Conservation (phyloP, 2,888 invertebrate genomes). For the Chalcosyrphus nemorum region DNA sequence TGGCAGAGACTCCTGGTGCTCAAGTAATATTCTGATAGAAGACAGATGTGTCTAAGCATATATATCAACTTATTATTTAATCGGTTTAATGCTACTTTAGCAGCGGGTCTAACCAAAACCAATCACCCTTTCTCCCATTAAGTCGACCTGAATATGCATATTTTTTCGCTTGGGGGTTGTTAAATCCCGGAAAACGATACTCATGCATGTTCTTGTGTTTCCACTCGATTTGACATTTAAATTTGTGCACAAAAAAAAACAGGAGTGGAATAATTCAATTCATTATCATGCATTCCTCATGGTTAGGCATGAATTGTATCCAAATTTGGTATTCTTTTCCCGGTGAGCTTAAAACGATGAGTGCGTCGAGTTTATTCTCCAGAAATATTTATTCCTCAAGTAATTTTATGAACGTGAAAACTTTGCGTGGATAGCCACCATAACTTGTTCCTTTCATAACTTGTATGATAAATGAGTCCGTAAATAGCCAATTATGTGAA, state of each 20-base stretch:
- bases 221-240: neutral
- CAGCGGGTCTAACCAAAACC: too few species aligned
- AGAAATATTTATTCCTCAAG: neutral
- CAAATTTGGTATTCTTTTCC: neutral
- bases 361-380: too few species aligned
- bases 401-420: conserved; percentile 6
- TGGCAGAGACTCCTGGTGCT: too few species aligned
- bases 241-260: neutral
- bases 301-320: neutral
- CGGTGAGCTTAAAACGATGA: too few species aligned
- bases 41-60: too few species aligned
- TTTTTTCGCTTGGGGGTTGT: too few species aligned
- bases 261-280: neutral
- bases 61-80: too few species aligned
- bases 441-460: neutral
- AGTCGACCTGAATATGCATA: too few species aligned
- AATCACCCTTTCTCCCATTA: too few species aligned
- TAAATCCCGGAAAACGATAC: too few species aligned
- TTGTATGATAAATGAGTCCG: neutral
- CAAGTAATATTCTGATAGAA: too few species aligned
- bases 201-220: neutral
- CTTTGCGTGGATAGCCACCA: conserved; percentile 19
- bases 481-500: conserved; percentile 7
- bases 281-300: neutral
- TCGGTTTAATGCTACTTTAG: too few species aligned